Evolutionary conservation across 2,113 vertebrate genomes (phyloP), one percentile per base, ranked within the genome.

Genomic region (Rhinoderma darwinii): DNA sequence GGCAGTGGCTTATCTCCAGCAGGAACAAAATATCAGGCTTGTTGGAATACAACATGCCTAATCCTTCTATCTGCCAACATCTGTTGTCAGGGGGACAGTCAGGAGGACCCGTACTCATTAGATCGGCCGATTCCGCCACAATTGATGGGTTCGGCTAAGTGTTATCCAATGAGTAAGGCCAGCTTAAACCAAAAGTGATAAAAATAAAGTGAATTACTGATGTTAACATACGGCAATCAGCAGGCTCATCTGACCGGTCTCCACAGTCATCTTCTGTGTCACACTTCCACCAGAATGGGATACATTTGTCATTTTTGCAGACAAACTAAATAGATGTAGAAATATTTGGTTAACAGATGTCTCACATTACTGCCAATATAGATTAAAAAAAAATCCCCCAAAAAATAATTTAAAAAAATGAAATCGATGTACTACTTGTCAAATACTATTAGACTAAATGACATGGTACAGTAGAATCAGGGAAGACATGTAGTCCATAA

Each of bases 281-380:
- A 87, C 98, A 99, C 91, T 98, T 99, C 98, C 98, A 99, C 98
- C 98, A 99, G 96, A 99, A 99, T 88, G 98, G 98, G 94, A 99
- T 99, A 93, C 98, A 99, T 89, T 99, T 99, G 94, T 99, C 98
- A 0, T 99, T 99, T 94, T 98, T 98, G 91, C 98, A 99, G 79
- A 99, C 98, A 90, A 99, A 99, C 98, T 99, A 92, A 0, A 44
- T 80, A 86, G 73, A 30, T 50, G 25, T 88, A 84, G 43, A 27
- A 88, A 90, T 2, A 30, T 18, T 32, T 18, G 18, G 22, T 61
- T 17, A 76, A 4, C 8, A 6, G 41, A 27, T 25, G 22, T n/a
- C n/a, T n/a, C n/a, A n/a, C n/a, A n/a, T n/a, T n/a, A n/a, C n/a
- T n/a, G n/a, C n/a, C n/a, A n/a, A n/a, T n/a, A n/a, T n/a, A n/a